Base-by-base conservation (phyloP, 1,140 invertebrate genomes). In the Diachasmimorpha longicaudata region DNA sequence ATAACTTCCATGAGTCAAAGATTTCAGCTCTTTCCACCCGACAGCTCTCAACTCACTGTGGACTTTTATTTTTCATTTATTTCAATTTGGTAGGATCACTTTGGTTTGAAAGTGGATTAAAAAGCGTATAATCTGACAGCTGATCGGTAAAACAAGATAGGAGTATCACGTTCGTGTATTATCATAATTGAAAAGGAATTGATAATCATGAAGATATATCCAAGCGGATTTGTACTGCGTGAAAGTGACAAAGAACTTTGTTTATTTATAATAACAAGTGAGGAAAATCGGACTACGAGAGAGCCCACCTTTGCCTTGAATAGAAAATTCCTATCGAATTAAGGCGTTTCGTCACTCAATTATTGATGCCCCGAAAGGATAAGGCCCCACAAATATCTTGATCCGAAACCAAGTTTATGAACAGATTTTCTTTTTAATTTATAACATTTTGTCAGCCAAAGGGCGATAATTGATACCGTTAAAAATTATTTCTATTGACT, bases 111-210 rank as follows among this genome's bases (percentile, higher is more conserved):
- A 63, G 58, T 63, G 48, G 48, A 55, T 55, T 55, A 55, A 55
- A 55, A 21, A 55, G 48, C 48, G 19, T 55, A 55, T 55, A 69
- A 69, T 69, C 67, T 21, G 67, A 69, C 67, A 69, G 67, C 37
- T 37, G 37, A 69, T 69, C 67, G 37, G n/a, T n/a, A 69, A 19
- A 69, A 19, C 37, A 69, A 69, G 67, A 69, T 69, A 69, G 37
- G 36, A 42, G 31, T 69, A 42, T 37, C 37, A 39, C 37, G 39
- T 69, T 19, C 16, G 16, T 21, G 67, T 14, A 69, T 37, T 69
- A 37, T 42, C 67, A 69, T 69, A 69, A 69, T 69, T 69, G 67
- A 42, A 69, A 69, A 36, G 31, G 67, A 69, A 69, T 69, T 69
- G 39, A 69, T 69, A n/a, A 69, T 37, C 67, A 42, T 19, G 21